These are phyloP conservation scores for Stictocephala bisonia DNA, from an alignment of 2,888 invertebrate species.

Conservation along the genomic window DNA sequence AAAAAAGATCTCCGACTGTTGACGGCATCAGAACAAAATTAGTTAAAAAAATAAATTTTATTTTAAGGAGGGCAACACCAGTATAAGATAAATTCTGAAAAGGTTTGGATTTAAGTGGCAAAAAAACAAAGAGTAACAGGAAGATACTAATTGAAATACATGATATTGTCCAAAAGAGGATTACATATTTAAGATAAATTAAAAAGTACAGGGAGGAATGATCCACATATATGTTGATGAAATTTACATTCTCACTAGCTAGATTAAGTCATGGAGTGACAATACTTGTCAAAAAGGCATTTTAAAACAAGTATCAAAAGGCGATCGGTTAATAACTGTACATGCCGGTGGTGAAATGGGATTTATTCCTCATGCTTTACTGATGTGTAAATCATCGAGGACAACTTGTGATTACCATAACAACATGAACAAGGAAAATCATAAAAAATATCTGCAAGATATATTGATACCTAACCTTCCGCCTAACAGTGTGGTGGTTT, in stretches of 20 bases:
- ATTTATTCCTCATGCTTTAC: conserved; percentile 21
- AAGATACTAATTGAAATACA: conserved; percentile 2
- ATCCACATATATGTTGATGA: conserved; percentile 28
- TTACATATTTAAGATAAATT: neutral
- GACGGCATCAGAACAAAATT: neutral
- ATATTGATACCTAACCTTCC: conserved; percentile 27
- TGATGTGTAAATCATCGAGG: conserved; percentile 25
- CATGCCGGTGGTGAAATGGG: conserved; percentile 39
- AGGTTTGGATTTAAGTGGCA: conserved; percentile 25
- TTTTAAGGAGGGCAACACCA: neutral
- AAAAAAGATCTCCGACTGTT: conserved; percentile 12
- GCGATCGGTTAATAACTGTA: conserved; percentile 31
- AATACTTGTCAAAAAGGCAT: neutral
- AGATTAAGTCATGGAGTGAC: conserved; percentile 17
- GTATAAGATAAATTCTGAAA: conserved; percentile 20
- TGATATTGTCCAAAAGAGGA: conserved; percentile 11
- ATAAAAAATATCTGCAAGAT: conserved; percentile 15
- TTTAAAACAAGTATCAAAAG: conserved; percentile 1
- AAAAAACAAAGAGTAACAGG: conserved; percentile 9
- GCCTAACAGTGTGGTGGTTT: conserved; percentile 20
- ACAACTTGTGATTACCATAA: conserved; percentile 35
- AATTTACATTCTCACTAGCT: neutral
- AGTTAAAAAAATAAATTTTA: conserved; percentile 26
- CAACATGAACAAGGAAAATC: conserved; percentile 33
- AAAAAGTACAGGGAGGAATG: conserved; percentile 12